phyloP scores from a whole-genome alignment of 2,888 invertebrate species.

The Phalera bucephala region DNA sequence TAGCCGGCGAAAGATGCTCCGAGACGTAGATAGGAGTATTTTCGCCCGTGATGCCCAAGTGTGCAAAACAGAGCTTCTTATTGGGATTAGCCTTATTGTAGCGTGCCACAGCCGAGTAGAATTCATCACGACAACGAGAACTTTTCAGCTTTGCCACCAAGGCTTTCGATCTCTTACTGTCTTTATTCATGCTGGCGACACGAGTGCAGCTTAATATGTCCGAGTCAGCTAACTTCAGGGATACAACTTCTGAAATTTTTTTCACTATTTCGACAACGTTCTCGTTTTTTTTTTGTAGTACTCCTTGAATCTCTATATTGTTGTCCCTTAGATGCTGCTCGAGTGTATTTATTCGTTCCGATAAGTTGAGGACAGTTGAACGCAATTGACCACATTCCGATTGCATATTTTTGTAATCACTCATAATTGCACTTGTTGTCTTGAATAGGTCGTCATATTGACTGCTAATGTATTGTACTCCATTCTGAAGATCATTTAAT shows the following conservation, averaged over 20 bases:
- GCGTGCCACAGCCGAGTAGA: no score
- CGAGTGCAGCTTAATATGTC: no score
- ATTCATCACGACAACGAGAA: no score
- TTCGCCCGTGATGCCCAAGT: no score
- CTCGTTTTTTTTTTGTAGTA: slow-evolving; percentile 5
- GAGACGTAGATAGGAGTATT: no score
- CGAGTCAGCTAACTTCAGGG: background rate
- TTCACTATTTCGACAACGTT: slow-evolving; percentile 1
- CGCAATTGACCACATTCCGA: background rate
- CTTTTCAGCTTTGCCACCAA: no score
- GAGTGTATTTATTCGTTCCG: slow-evolving; percentile 1
- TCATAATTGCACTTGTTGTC: background rate
- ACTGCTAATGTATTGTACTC: background rate
- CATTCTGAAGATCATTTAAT: slow-evolving; percentile 3
- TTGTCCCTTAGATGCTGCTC: slow-evolving; percentile 7
- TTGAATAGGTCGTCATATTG: slow-evolving; percentile 4
- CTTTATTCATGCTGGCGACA: no score
- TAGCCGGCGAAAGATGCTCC: no score
- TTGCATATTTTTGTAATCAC: background rate
- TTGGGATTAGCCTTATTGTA: slow-evolving; percentile 4
- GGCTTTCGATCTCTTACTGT: no score
- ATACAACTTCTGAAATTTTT: slow-evolving; percentile 2
- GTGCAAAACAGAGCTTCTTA: slow-evolving; percentile 1
- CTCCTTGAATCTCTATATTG: slow-evolving; percentile 6
- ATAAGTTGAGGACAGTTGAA: background rate